A percentile compares a stretch with the other conserved stretches of the same genome.
phyloP scores from a whole-genome alignment of 2,797 vertebrate genomes.

The Hoplostethus mediterraneus region DNA sequence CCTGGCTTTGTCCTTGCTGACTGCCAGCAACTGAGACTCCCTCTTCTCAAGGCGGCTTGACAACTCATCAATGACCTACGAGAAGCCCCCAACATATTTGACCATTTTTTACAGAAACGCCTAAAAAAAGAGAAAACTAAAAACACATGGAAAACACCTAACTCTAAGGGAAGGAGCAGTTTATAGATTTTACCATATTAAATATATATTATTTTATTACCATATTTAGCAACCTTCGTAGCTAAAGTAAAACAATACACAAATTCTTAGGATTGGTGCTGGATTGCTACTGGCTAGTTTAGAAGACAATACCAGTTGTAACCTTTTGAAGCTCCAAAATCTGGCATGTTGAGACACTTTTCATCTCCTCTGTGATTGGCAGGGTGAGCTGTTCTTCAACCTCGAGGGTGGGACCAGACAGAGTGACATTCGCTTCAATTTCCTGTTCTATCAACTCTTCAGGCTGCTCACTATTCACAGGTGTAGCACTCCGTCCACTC shows the following conservation, averaged over 20 bases:
- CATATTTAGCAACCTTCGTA: background rate
- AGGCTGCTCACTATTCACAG: slow-evolving; percentile 95
- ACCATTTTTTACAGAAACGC: background rate
- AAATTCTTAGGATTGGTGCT: background rate
- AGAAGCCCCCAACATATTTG: slow-evolving; percentile 28
- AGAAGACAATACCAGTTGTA: slow-evolving; percentile 33
- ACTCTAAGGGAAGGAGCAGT: background rate
- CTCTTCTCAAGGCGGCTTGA: slow-evolving; percentile 93
- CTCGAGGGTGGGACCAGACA: slow-evolving; percentile 39
- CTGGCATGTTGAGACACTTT: slow-evolving; percentile 82
- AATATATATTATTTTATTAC: no score
- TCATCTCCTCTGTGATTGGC: slow-evolving; percentile 79
- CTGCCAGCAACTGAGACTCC: slow-evolving; percentile 91
- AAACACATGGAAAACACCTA: background rate
- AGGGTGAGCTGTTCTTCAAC: slow-evolving; percentile 45
- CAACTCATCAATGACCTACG: slow-evolving; percentile 92
- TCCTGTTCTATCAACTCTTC: slow-evolving; percentile 85
- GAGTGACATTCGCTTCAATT: slow-evolving; percentile 53
- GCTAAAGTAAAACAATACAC: background rate
- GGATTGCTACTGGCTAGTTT: background rate
- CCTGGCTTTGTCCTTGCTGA: slow-evolving; percentile 96
- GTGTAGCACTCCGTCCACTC: slow-evolving; percentile 96
- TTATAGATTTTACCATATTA: no score
- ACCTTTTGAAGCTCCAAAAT: slow-evolving; percentile 93
- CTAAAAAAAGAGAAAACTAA: background rate